Conservation (phyloP, 2,113 vertebrate genomes). For the Lepisosteus oculatus region DNA sequence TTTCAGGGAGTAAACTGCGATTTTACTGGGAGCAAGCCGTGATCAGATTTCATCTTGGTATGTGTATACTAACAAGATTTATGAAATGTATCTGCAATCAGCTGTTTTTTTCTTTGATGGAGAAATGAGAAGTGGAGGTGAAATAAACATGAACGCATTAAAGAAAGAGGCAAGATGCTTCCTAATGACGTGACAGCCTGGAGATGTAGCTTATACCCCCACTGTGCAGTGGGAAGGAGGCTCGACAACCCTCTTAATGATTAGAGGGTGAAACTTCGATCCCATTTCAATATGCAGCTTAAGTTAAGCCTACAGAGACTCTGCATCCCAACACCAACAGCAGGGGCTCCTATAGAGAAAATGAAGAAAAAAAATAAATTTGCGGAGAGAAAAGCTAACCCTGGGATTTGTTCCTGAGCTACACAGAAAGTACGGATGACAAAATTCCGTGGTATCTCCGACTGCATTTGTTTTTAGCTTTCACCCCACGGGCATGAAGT, state of each 20-base stretch:
- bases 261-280: conserved; percentile 20
- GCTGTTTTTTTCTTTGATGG: neutral
- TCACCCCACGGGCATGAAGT: neutral
- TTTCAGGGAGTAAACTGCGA: neutral
- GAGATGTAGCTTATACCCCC: conserved; percentile 15
- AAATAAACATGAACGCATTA: conserved; percentile 14
- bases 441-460: conserved; percentile 1
- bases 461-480: neutral
- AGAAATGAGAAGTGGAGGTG: conserved; percentile 15
- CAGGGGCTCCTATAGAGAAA: conserved; percentile 8
- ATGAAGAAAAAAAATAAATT: neutral
- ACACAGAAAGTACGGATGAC: conserved; percentile 8
- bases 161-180: conserved; percentile 1
- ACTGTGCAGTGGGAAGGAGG: conserved; percentile 10
- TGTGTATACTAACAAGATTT: conserved; percentile 10
- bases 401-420: neutral
- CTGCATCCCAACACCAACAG: conserved; percentile 21
- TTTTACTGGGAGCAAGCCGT: neutral
- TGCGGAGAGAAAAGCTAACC: neutral
- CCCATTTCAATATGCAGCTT: conserved; percentile 14
- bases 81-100: conserved; percentile 10
- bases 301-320: conserved; percentile 13
- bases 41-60: neutral
- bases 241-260: conserved; percentile 1
- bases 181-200: conserved; percentile 25